Evolutionary conservation across 2,797 vertebrate species (phyloP).

Genomic region (Arnoldichthys spilopterus): DNA sequence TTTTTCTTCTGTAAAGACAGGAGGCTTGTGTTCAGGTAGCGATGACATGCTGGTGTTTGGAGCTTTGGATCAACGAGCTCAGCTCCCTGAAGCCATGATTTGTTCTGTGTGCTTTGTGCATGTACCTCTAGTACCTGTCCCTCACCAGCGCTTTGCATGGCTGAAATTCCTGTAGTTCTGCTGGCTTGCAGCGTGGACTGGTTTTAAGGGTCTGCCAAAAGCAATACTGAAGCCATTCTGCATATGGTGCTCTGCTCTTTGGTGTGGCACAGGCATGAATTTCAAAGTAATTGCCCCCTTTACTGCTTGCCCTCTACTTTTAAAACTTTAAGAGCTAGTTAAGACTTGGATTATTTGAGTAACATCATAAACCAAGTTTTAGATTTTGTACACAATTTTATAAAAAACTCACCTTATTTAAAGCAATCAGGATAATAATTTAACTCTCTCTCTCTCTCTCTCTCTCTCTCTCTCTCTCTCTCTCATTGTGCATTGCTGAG

Average conservation of each 20-base stretch:
- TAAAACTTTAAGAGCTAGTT: not conserved
- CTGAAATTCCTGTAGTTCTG: constrained; percentile 28
- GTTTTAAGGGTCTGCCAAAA: constrained; percentile 37
- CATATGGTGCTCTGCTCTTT: constrained; percentile 39
- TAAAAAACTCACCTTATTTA: not conserved
- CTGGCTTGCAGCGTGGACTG: constrained; percentile 20
- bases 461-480: constrained; percentile 47
- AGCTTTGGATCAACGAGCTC: not conserved
- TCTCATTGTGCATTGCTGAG: constrained; percentile 61
- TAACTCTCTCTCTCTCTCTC: constrained; percentile 25
- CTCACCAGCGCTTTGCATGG: constrained; percentile 27
- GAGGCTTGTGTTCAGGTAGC: too few relatives aligned
- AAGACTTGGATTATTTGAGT: not conserved
- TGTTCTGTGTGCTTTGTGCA: not conserved
- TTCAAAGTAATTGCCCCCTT: constrained; percentile 32
- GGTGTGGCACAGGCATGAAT: constrained; percentile 34
- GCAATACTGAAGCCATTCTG: constrained; percentile 44
- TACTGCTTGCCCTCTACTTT: constrained; percentile 6
- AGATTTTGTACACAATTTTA: not conserved
- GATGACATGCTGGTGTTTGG: constrained; percentile 8
- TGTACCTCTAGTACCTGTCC: constrained; percentile 10
- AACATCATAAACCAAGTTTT: not conserved
- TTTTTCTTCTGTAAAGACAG: too few relatives aligned
- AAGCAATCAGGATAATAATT: not conserved
- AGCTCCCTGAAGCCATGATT: not conserved